These are phyloP conservation scores for Tachystola acroxantha DNA, from an alignment of 2,888 invertebrate species.

Conservation along the genomic window DNA sequence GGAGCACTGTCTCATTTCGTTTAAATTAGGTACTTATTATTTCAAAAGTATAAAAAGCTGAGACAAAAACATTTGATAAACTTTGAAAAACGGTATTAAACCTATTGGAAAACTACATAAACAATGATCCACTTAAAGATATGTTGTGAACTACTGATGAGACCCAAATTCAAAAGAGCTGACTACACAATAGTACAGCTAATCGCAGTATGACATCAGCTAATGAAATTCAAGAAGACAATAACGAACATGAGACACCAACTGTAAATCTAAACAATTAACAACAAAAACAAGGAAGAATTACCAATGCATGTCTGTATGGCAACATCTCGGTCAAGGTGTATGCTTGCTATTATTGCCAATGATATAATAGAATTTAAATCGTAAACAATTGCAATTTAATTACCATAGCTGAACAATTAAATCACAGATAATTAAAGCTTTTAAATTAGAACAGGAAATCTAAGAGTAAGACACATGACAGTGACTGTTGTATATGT, in stretches of 20 bases:
- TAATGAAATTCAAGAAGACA: background rate
- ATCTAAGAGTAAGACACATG: too few relatives aligned
- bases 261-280: slow-evolving; percentile 1
- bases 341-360: background rate
- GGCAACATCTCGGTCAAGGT: slow-evolving; percentile 14
- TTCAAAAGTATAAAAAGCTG: too few relatives aligned
- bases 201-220: background rate
- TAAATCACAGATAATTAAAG: background rate
- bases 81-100: too few relatives aligned
- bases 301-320: background rate
- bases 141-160: too few relatives aligned
- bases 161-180: too few relatives aligned
- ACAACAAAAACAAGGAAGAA: slow-evolving; percentile 10
- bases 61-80: too few relatives aligned
- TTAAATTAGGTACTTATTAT: too few relatives aligned
- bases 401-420: background rate
- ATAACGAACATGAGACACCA: background rate
- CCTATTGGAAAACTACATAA: too few relatives aligned
- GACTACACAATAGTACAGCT: background rate
- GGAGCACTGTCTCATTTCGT: too few relatives aligned
- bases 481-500: too few relatives aligned
- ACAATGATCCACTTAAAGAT: too few relatives aligned
- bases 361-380: slow-evolving; percentile 6
- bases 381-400: slow-evolving; percentile 6
- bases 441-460: background rate